Conservation (phyloP, 1,140 invertebrate species). For the Patella vulgata region DNA sequence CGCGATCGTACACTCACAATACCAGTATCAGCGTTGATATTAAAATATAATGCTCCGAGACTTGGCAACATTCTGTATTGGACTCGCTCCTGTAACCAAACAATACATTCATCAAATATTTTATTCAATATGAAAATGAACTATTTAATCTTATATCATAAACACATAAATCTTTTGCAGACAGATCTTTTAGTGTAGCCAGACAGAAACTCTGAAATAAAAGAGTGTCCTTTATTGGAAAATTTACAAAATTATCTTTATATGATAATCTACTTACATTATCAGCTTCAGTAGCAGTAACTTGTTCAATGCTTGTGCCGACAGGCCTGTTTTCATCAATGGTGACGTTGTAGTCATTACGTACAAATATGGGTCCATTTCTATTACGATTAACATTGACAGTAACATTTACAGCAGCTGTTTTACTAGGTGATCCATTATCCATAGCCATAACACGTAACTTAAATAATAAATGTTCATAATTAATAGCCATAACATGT, state of each 20-base stretch:
- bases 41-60: slow-evolving; percentile 39
- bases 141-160: too few species aligned
- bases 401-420: slow-evolving; percentile 20
- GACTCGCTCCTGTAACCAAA: slow-evolving; percentile 35
- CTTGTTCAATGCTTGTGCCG: slow-evolving; percentile 24
- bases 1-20: slow-evolving; percentile 19
- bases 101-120: background rate
- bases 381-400: slow-evolving; percentile 33
- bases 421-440: slow-evolving; percentile 27
- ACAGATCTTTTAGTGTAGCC: too few species aligned
- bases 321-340: slow-evolving; percentile 42
- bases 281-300: slow-evolving; percentile 70
- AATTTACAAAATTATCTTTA: too few species aligned
- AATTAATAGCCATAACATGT: background rate
- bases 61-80: slow-evolving; percentile 21
- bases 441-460: slow-evolving; percentile 37
- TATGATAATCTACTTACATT: slow-evolving; percentile 46
- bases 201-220: too few species aligned
- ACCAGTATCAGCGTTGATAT: slow-evolving; percentile 28
- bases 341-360: slow-evolving; percentile 25
- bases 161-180: too few species aligned
- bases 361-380: slow-evolving; percentile 35
- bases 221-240: too few species aligned
- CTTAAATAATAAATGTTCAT: slow-evolving; percentile 17
- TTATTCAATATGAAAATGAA: background rate